These are phyloP conservation scores for Drosophila ustulata DNA, from an alignment of 2,888 invertebrate genomes.

Conservation along the genomic window DNA sequence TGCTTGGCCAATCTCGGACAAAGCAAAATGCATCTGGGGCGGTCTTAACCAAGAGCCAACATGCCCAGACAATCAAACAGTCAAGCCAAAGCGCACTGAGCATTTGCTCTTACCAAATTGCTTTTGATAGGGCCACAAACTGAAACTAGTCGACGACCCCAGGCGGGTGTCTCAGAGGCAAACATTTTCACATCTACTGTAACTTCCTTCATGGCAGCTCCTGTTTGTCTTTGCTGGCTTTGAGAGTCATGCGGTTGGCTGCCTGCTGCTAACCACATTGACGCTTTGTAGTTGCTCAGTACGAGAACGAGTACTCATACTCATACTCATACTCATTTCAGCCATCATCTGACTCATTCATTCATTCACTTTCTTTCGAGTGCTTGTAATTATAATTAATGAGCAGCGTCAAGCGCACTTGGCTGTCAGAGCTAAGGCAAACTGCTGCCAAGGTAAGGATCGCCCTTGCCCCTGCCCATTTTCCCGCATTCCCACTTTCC, in stretches of 20 bases:
- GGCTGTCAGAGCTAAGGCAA: slow-evolving; percentile 30
- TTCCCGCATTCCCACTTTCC: background rate
- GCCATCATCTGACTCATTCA: slow-evolving; percentile 24
- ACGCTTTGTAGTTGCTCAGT: slow-evolving; percentile 2
- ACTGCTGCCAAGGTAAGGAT: slow-evolving; percentile 16
- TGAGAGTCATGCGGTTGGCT: slow-evolving; percentile 14
- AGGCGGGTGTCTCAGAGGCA: slow-evolving; percentile 13
- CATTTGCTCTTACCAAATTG: slow-evolving; percentile 40
- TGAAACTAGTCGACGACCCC: slow-evolving; percentile 7
- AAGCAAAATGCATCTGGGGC: slow-evolving; percentile 23
- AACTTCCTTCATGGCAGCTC: background rate
- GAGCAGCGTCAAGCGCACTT: slow-evolving; percentile 59
- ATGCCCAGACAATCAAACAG: slow-evolving; percentile 12
- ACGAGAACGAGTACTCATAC: background rate
- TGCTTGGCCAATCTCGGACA: slow-evolving; percentile 18
- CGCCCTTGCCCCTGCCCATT: background rate
- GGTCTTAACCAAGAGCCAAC: background rate
- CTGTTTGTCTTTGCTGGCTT: slow-evolving; percentile 26
- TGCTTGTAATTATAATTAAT: slow-evolving; percentile 75
- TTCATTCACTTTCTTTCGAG: slow-evolving; percentile 34
- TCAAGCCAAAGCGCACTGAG: slow-evolving; percentile 9
- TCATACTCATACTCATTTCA: background rate
- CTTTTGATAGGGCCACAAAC: slow-evolving; percentile 29
- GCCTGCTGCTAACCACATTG: slow-evolving; percentile 38
- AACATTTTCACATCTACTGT: slow-evolving; percentile 21